phyloP scores from a whole-genome alignment of 2,888 invertebrate genomes.

The Lithophane semibrunnea region DNA sequence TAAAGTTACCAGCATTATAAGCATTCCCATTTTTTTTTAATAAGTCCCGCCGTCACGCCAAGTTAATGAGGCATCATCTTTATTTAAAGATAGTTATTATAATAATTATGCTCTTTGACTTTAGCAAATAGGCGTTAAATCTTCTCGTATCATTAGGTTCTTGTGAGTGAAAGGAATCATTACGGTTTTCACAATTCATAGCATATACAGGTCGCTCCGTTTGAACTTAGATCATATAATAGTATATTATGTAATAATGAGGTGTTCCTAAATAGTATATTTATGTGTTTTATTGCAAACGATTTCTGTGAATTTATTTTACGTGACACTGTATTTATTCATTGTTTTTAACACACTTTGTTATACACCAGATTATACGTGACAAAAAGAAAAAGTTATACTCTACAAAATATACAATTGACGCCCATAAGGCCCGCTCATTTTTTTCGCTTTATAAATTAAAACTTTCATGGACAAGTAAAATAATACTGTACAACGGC shows the following conservation, averaged over 20 bases:
- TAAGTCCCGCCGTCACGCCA: neutral
- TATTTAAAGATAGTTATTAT: neutral
- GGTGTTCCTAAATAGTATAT: neutral
- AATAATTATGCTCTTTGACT: slow-evolving; percentile 30
- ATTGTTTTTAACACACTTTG: no score
- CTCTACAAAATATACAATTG: no score
- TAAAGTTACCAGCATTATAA: no score
- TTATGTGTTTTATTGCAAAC: neutral
- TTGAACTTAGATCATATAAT: slow-evolving; percentile 33
- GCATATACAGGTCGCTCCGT: slow-evolving; percentile 36
- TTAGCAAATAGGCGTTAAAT: slow-evolving; percentile 23
- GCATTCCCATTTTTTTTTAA: no score
- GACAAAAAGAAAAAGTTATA: no score
- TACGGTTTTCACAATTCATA: slow-evolving; percentile 57
- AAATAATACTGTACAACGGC: no score
- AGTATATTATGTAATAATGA: slow-evolving; percentile 12
- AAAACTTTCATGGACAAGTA: no score
- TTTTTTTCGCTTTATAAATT: no score
- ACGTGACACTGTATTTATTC: neutral
- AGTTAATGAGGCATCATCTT: neutral
- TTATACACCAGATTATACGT: no score
- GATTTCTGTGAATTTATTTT: neutral
- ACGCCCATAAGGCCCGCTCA: no score
- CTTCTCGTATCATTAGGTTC: slow-evolving; percentile 11
- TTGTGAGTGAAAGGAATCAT: slow-evolving; percentile 59